Evolutionary conservation across 1,140 invertebrate genomes (phyloP).

Genomic region (Palaemon carinicauda): DNA sequence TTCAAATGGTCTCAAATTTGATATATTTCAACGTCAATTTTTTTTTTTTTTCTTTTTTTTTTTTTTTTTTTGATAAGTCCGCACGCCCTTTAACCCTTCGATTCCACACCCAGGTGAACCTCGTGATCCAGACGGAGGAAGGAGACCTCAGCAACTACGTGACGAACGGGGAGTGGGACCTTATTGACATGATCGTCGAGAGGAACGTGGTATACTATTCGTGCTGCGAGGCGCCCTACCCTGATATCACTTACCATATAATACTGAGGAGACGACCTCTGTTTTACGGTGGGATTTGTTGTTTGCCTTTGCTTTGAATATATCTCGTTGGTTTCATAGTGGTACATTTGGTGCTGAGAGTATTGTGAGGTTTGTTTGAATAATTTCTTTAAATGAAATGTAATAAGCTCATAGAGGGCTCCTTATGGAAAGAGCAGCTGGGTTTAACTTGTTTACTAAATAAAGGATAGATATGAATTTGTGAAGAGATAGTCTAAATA

Average conservation of each 20-base stretch:
- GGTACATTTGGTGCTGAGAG: no score
- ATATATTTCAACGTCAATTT: no score
- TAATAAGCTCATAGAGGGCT: no score
- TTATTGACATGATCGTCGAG: slow-evolving; percentile 67
- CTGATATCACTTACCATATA: slow-evolving; percentile 70
- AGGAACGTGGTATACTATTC: slow-evolving; percentile 66
- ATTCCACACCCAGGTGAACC: slow-evolving; percentile 60
- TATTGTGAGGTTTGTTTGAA: background rate
- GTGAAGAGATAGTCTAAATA: no score
- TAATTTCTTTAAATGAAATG: no score
- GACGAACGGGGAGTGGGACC: slow-evolving; percentile 72
- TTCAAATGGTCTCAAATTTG: no score
- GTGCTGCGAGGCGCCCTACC: slow-evolving; percentile 70
- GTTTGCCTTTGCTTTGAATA: background rate
- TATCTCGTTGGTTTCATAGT: background rate
- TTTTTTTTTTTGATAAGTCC: no score
- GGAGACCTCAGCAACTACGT: slow-evolving; percentile 66
- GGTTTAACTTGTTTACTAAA: background rate
- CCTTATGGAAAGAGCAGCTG: no score
- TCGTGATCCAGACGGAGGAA: slow-evolving; percentile 63
- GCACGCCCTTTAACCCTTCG: background rate
- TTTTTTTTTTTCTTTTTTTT: no score
- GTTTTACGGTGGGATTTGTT: slow-evolving; percentile 66
- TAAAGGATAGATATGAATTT: no score
- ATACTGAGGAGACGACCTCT: slow-evolving; percentile 68